Percentiles rank a stretch among this genome's conserved stretches.
Conservation (phyloP, 2,113 vertebrate species). For the Ctenodactylus gundi region DNA sequence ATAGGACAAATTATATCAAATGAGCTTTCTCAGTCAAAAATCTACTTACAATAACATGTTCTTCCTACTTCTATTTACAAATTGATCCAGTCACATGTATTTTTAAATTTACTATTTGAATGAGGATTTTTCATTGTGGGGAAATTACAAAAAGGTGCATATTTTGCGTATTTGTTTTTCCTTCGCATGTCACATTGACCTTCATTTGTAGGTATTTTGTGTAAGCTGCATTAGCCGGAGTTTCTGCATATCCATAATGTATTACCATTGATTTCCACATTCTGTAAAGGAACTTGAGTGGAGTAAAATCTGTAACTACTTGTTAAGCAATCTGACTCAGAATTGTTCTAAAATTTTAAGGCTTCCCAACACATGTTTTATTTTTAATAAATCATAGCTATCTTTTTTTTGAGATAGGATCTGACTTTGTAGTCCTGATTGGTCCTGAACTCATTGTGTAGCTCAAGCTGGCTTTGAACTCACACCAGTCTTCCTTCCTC, state of each 20-base stretch:
- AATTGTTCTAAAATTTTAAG: conserved; percentile 37
- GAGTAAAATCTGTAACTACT: conserved; percentile 16
- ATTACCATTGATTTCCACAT: conserved; percentile 6
- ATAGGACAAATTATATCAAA: neutral
- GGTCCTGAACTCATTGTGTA: too few species aligned
- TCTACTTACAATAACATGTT: neutral
- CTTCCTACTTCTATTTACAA: neutral
- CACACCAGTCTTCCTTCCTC: too few species aligned
- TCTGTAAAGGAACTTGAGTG: conserved; percentile 22
- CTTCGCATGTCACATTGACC: neutral
- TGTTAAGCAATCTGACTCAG: conserved; percentile 27
- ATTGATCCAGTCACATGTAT: neutral
- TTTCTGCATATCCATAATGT: neutral
- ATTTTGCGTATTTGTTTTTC: conserved; percentile 16
- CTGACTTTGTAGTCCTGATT: too few species aligned
- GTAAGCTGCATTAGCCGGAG: neutral
- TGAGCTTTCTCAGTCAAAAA: neutral
- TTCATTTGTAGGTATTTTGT: neutral
- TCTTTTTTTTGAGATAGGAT: too few species aligned
- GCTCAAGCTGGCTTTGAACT: too few species aligned
- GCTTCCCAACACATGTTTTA: neutral
- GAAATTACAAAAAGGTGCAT: neutral
- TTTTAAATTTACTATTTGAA: conserved; percentile 40
- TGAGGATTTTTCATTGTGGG: neutral
- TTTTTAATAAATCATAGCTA: conserved; percentile 38